A percentile compares a stretch with the other conserved stretches of the same genome.
Evolutionary conservation across 1,140 invertebrate genomes (phyloP).

Genomic region (Zaprionus kolodkinae): DNA sequence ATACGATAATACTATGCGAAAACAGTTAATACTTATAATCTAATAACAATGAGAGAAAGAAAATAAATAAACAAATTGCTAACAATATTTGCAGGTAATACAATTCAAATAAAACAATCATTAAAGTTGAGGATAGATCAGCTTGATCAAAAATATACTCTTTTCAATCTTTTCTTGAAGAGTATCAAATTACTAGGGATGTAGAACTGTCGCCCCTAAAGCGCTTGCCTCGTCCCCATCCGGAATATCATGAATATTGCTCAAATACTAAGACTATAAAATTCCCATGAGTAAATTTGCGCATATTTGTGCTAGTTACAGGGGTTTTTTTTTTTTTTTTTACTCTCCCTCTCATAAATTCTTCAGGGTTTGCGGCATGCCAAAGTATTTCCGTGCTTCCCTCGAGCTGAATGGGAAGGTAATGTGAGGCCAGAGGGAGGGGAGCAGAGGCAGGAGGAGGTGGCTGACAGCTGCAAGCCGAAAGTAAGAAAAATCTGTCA

Average conservation of each 20-base stretch:
- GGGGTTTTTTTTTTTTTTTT: neutral
- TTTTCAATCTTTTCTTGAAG: neutral
- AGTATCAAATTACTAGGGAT: neutral
- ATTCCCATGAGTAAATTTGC: constrained; percentile 34
- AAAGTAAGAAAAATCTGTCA: constrained; percentile 79
- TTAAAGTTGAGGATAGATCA: neutral
- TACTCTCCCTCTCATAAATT: constrained; percentile 55
- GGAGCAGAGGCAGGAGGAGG: neutral
- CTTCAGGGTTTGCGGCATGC: constrained; percentile 65
- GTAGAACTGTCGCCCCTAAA: neutral
- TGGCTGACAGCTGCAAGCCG: constrained; percentile 51
- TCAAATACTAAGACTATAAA: constrained; percentile 26
- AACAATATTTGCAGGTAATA: neutral
- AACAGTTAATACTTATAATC: constrained; percentile 4
- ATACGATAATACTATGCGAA: constrained; percentile 5
- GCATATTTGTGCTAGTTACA: constrained; percentile 45
- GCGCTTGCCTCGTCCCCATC: neutral
- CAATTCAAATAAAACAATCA: neutral
- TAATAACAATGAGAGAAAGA: neutral
- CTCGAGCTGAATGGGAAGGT: neutral
- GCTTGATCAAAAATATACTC: neutral
- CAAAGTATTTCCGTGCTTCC: constrained; percentile 17
- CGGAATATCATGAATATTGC: neutral
- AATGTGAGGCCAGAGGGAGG: no score
- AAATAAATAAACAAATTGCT: neutral